These are phyloP conservation scores for Crotalus helleri DNA, from an alignment of 2,113 vertebrate genomes.

Conservation along the genomic window DNA sequence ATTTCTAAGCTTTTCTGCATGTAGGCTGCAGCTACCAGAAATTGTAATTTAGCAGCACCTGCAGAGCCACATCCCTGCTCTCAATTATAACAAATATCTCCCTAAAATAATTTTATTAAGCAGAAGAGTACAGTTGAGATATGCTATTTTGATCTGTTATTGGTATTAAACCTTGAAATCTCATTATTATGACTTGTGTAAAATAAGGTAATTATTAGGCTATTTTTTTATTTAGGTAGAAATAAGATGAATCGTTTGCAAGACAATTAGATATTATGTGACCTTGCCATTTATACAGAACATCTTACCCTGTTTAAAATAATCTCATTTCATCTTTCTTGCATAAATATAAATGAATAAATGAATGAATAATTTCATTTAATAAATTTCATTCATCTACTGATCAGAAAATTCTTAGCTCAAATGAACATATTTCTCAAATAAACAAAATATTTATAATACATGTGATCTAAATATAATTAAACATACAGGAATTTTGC, in stretches of 20 bases:
- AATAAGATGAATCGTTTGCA: conserved; percentile 19
- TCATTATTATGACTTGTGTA: background rate
- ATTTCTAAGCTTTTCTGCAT: background rate
- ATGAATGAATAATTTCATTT: conserved; percentile 56
- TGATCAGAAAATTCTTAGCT: conserved; percentile 65
- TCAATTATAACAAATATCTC: background rate
- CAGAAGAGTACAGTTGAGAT: background rate
- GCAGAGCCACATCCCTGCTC: background rate
- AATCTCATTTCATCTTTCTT: conserved; percentile 29
- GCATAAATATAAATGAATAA: conserved; percentile 40
- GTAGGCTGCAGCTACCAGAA: background rate
- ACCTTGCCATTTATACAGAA: conserved; percentile 26
- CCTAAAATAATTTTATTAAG: background rate
- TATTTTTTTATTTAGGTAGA: conserved; percentile 9
- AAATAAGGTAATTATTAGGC: background rate
- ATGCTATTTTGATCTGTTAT: background rate
- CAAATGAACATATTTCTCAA: conserved; percentile 60
- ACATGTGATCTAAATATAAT: conserved; percentile 29
- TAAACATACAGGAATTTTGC: background rate
- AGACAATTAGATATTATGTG: conserved; percentile 21
- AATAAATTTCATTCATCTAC: conserved; percentile 56
- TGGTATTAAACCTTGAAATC: background rate
- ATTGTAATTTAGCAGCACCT: background rate
- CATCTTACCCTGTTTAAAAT: conserved; percentile 31
- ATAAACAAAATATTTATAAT: conserved; percentile 63